A percentile compares a stretch with the other conserved stretches of the same genome.
Conservation (phyloP, 2,797 vertebrate genomes). For the Hemitrygon akajei region DNA sequence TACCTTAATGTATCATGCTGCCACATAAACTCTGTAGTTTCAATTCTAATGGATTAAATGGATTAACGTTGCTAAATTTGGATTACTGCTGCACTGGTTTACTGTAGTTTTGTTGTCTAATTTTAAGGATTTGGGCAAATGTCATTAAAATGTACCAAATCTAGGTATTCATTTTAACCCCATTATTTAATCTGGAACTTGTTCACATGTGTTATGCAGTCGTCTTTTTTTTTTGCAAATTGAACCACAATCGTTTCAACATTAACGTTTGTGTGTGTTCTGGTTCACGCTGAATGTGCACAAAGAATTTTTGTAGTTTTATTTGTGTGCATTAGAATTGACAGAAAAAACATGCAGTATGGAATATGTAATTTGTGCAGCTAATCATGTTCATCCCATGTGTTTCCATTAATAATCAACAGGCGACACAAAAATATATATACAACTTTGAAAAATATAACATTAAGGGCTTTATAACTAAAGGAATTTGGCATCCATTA, state of each 20-base stretch:
- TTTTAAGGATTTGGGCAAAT: background rate
- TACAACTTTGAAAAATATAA: no score
- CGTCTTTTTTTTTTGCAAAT: background rate
- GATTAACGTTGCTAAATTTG: background rate
- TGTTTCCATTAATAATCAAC: background rate
- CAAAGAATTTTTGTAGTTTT: background rate
- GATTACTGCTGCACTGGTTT: background rate
- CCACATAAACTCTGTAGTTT: background rate
- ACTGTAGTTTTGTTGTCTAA: background rate
- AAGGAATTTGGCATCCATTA: no score
- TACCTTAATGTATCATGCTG: background rate
- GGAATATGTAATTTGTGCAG: background rate
- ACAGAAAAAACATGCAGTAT: background rate
- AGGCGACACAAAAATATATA: no score
- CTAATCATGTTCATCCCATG: background rate
- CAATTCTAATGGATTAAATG: background rate
- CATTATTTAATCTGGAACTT: background rate
- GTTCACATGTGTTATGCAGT: background rate
- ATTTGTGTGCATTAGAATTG: background rate
- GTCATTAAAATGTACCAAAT: background rate
- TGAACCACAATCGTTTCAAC: background rate
- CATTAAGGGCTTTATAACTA: no score
- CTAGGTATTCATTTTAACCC: background rate
- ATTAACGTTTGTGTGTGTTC: background rate
- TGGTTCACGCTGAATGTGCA: background rate